Conservation (phyloP, 1,140 invertebrate species). For the Pseudomyrmex sp. region DNA sequence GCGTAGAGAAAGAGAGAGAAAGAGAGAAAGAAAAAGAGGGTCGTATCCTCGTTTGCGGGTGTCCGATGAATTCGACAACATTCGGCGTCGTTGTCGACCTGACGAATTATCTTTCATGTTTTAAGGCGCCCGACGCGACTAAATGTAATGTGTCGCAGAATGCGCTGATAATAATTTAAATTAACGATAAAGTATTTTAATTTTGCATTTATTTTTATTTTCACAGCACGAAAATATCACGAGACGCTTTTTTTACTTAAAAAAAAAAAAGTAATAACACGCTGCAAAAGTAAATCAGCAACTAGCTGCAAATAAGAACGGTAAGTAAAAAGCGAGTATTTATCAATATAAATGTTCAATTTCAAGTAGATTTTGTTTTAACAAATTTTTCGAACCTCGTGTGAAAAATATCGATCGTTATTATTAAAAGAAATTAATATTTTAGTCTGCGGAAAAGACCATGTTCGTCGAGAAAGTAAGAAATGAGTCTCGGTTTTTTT, state of each 20-base stretch:
- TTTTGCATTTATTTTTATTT: neutral
- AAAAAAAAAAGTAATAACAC: no score
- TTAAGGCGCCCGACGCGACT: conserved; percentile 8
- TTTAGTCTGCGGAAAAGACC: neutral
- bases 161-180: neutral
- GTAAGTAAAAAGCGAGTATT: conserved; percentile 6
- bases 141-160: neutral
- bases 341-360: conserved; percentile 7
- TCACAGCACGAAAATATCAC: neutral
- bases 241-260: conserved; percentile 6
- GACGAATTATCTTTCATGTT: conserved; percentile 51
- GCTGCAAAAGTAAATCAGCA: no score
- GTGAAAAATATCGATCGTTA: neutral
- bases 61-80: conserved; percentile 26
- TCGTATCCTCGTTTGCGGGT: conserved; percentile 40
- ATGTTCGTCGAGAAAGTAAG: neutral
- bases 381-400: no score
- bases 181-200: neutral
- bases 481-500: neutral
- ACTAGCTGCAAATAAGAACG: neutral
- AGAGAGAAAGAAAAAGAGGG: neutral
- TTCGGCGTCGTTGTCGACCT: conserved; percentile 26
- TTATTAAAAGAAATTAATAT: neutral
- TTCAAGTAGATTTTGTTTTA: neutral
- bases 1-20: neutral